Conservation (phyloP, 64 coral and sea anemone species). For the Platygyra sinensis region DNA sequence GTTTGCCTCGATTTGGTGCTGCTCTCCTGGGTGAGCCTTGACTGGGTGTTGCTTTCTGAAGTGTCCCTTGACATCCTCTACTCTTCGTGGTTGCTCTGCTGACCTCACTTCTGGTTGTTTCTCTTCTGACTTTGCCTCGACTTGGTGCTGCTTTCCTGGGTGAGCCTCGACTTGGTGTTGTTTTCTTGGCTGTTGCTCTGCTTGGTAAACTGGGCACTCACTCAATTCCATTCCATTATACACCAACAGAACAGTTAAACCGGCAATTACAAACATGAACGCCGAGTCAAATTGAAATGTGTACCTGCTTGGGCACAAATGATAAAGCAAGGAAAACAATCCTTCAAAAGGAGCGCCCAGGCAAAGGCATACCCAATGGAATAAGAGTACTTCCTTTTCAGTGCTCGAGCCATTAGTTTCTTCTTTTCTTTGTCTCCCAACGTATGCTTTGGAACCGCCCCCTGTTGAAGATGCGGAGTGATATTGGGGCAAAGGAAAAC, state of each 20-base stretch:
- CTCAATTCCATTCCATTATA: conserved; percentile 59
- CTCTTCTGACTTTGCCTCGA: too few species aligned
- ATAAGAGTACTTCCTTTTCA: conserved; percentile 60
- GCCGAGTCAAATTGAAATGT: conserved; percentile 82
- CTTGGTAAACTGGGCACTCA: background rate
- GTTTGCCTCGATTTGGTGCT: too few species aligned
- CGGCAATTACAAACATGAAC: conserved; percentile 77
- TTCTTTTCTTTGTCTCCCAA: background rate
- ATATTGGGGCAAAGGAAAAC: background rate
- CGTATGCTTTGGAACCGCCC: conserved; percentile 21
- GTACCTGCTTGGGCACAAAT: conserved; percentile 64
- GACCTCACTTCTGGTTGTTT: too few species aligned
- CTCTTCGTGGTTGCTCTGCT: too few species aligned
- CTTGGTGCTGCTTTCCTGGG: too few species aligned
- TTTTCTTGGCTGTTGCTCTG: too few species aligned
- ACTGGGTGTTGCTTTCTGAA: too few species aligned
- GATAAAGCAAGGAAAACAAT: conserved; percentile 67
- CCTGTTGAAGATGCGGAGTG: conserved; percentile 38
- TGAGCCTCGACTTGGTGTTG: too few species aligned
- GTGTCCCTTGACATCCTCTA: too few species aligned
- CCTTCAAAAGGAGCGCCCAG: conserved; percentile 73
- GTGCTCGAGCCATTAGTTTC: conserved; percentile 16
- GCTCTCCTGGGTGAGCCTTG: too few species aligned
- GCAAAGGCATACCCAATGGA: conserved; percentile 78
- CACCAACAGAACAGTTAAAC: conserved; percentile 42